Base-by-base conservation (phyloP, 64 coral and sea anemone species). In the Orbicella faveolata region DNA sequence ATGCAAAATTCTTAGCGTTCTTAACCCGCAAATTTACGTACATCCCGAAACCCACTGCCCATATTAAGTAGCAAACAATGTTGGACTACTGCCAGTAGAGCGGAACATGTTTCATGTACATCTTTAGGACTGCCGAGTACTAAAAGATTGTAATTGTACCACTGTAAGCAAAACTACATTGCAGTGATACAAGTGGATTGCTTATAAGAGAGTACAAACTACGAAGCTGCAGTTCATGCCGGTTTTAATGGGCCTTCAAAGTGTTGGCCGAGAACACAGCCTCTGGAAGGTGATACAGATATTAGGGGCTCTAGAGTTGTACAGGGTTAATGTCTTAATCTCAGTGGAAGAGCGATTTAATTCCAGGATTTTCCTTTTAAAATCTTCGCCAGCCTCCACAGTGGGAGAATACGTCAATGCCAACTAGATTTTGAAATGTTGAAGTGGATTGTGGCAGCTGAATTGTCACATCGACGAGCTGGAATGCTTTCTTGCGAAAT, bases 1-100 rank as follows among this genome's bases (percentile, higher is more conserved):
- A 25, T 52, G 65, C 82, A 72, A 52, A 85, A 85, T 85, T 41
- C 82, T 44, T 14, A 11, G 21, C 82, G 82, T 85, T 85, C 82
- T 72, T 72, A 72, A 44, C 82, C 82, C n/a, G 23, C 65, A 85
- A 10, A 70, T 85, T 41, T 72, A 85, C 82, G 65, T 72, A 52
- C 21, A 41, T 73, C n/a, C 8, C 19, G 39, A 44, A 44, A 85
- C 67, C 26, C 13, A 64, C 30, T 26, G 11, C 37, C 15, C 10
- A 13, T 85, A 72, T 66, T 72, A 53, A 73, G 25, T 7, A 51
- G 9, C 11, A 35, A 41, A 85, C 82, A 85, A 85, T 85, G 82
- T 85, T 85, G 82, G 82, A 20, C n/a, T 16, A 1, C 1, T 36
- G 82, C 82, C 82, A 85, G 26, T 9, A 73, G 63, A 0, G 6